phyloP scores from a whole-genome alignment of 2,888 invertebrate species.

The Chrysina gloriosa region DNA sequence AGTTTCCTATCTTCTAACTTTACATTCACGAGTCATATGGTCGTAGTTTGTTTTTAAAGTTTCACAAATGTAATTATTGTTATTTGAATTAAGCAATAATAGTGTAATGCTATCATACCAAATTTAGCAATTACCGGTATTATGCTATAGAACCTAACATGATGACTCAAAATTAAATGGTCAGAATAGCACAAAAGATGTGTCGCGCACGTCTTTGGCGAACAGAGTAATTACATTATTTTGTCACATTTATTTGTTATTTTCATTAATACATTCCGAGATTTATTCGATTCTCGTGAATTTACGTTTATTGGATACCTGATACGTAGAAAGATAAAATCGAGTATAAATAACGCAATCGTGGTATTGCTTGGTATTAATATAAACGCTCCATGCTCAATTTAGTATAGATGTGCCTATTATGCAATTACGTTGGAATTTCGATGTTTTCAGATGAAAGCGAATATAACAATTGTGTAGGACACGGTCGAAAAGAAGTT shows the following conservation, averaged over 20 bases:
- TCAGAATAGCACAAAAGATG: too few species aligned
- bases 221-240: too few species aligned
- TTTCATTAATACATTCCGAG: background rate
- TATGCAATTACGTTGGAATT: background rate
- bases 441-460: background rate
- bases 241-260: background rate
- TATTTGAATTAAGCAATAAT: too few species aligned
- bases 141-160: too few species aligned
- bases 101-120: too few species aligned
- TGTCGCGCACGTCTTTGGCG: too few species aligned
- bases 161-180: too few species aligned
- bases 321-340: background rate
- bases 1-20: too few species aligned
- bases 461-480: background rate
- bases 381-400: background rate
- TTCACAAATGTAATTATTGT: too few species aligned
- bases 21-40: too few species aligned
- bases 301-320: background rate
- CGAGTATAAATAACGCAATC: background rate
- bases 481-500: background rate
- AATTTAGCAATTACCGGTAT: too few species aligned
- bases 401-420: background rate
- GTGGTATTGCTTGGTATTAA: background rate
- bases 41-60: too few species aligned
- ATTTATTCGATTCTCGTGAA: slow-evolving; percentile 7